Base-by-base conservation (phyloP, 2,888 invertebrate genomes). In the Melinaea marsaeus region DNA sequence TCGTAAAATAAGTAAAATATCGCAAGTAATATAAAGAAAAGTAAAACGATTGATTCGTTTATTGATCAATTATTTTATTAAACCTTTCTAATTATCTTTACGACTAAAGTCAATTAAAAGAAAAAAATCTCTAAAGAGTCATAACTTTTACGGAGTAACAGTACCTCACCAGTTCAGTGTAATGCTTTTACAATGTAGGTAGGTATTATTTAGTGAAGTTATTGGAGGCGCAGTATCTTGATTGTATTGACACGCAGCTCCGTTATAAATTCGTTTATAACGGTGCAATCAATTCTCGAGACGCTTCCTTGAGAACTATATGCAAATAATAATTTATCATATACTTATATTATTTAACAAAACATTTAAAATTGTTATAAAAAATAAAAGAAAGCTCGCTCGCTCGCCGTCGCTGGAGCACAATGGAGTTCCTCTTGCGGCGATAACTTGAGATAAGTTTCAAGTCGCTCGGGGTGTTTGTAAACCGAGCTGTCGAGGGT, bases 381-480 rank as follows among this genome's bases (percentile, higher is more conserved):
- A 51, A 32, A 51, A 51, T 9, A 51, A 51, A 51, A 51, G 32
- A 32, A 22, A n/a, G 47, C 47, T 13, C 13, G 13, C 4, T 13
- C 22, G 22, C 22, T 22, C 7, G 6, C 48, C n/a, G 13, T 48
- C n/a, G 13, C 22, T 2, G 13, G 42, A 42, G 9, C 51, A 32
- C 51, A 51, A 32, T 32, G 58, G 64, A 63, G 67, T 71, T 71
- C 71, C 68, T 70, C 65, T 61, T 59, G 46, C 51, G 54, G 60
- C 65, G 71, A 71, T 73, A 74, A 73, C 60, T 62, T 47, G 63
- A 71, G 73, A 73, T 69, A 72, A 69, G 70, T 68, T 66, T 73
- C 72, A 61, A 60, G 61, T 65, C 69, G 69, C 62, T 48, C 4
- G 51, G 51, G 68, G 64, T 61, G 70, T 68, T 68, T 65, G 58